Evolutionary conservation across 1,140 invertebrate species (phyloP).

Genomic region (Eriosoma lanigerum): DNA sequence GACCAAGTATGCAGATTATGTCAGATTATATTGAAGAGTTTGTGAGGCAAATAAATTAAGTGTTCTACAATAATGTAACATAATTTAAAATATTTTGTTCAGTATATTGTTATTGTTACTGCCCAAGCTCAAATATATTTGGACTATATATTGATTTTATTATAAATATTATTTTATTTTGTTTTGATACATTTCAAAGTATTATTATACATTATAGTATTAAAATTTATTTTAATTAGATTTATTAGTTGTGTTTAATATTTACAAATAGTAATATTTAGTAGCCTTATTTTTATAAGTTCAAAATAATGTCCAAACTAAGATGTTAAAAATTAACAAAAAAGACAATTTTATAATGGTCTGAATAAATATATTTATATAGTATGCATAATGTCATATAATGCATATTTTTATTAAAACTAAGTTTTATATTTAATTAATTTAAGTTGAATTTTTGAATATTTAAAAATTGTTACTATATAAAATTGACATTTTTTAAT

Average conservation of each 20-base stretch:
- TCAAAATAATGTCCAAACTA: not conserved
- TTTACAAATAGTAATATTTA: too few species aligned
- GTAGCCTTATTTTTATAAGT: too few species aligned
- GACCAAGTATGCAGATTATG: not conserved
- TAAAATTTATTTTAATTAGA: not conserved
- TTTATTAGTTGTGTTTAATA: not conserved
- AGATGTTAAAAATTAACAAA: not conserved
- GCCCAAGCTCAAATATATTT: not conserved
- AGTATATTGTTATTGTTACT: too few species aligned
- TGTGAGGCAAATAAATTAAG: constrained; percentile 6
- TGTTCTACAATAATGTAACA: not conserved
- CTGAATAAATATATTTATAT: too few species aligned
- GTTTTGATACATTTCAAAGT: not conserved
- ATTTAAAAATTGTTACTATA: too few species aligned
- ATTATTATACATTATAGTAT: not conserved
- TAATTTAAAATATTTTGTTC: not conserved
- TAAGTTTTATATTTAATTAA: too few species aligned
- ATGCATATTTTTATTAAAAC: too few species aligned
- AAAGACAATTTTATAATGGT: too few species aligned
- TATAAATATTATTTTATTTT: not conserved
- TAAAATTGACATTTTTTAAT: too few species aligned
- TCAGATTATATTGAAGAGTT: constrained; percentile 15
- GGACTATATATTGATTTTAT: not conserved
- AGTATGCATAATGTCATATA: too few species aligned
- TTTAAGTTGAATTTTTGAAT: too few species aligned